Evolutionary conservation across 2,797 vertebrate genomes (phyloP).

Genomic region (Heterohyrax brucei): DNA sequence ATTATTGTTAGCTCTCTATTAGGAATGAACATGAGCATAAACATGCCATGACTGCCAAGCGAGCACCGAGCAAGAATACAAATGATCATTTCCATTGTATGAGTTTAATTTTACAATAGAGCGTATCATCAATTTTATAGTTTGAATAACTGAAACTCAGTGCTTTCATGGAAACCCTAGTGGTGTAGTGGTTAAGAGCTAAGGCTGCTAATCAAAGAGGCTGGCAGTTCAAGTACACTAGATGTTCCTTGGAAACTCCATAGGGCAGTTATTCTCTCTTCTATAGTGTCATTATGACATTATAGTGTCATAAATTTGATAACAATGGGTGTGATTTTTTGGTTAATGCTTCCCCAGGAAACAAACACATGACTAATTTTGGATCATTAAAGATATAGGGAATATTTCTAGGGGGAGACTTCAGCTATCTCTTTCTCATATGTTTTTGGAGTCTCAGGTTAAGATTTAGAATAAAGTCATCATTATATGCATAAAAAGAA

Average conservation of each 20-base stretch:
- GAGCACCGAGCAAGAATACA: not conserved
- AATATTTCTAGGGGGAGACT: not conserved
- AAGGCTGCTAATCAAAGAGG: no score
- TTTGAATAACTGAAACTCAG: conserved; percentile 14
- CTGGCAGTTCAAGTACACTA: no score
- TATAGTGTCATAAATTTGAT: no score
- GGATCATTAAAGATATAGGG: not conserved
- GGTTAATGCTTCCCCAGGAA: not conserved
- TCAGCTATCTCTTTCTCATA: not conserved
- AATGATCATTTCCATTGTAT: not conserved
- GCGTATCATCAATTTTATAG: not conserved
- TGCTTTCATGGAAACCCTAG: not conserved
- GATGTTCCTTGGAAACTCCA: no score
- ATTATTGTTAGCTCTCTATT: not conserved
- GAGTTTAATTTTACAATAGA: not conserved
- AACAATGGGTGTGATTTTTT: no score
- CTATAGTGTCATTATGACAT: no score
- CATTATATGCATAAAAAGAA: not conserved
- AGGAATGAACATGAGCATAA: not conserved
- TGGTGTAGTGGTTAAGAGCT: no score
- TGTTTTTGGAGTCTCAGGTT: not conserved
- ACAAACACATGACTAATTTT: not conserved
- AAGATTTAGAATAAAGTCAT: not conserved
- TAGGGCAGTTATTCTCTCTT: no score
- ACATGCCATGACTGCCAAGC: not conserved